phyloP scores from a whole-genome alignment of 2,888 invertebrate genomes.

The Cosmopolites sordidus region DNA sequence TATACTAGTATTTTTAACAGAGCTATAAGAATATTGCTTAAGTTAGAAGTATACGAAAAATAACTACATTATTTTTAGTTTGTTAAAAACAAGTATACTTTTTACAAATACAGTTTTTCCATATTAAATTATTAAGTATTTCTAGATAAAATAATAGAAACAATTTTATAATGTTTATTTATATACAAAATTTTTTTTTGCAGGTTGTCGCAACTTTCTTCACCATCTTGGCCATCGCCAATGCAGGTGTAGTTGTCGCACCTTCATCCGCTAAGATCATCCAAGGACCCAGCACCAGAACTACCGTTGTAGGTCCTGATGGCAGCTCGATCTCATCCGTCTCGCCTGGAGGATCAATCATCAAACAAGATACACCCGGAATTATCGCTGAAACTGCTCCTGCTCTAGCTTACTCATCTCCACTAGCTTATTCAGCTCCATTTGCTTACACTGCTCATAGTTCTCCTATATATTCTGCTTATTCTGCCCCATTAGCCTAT shows the following conservation, averaged over 20 bases:
- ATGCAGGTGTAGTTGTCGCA: slow-evolving; percentile 20
- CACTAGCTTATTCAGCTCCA: slow-evolving; percentile 14
- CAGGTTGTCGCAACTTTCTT: slow-evolving; percentile 32
- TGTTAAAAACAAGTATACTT: too few species aligned
- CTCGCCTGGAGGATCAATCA: slow-evolving; percentile 34
- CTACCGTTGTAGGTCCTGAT: slow-evolving; percentile 36
- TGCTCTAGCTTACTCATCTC: slow-evolving; percentile 26
- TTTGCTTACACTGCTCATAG: slow-evolving; percentile 17
- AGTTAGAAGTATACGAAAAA: too few species aligned
- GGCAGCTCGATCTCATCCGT: slow-evolving; percentile 37
- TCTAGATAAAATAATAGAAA: too few species aligned
- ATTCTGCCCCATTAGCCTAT: slow-evolving; percentile 19
- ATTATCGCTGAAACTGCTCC: slow-evolving; percentile 26
- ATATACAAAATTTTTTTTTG: too few species aligned
- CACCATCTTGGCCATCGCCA: slow-evolving; percentile 34
- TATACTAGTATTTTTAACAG: too few species aligned
- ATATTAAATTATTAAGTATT: too few species aligned
- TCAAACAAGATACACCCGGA: slow-evolving; percentile 30
- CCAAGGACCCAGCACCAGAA: slow-evolving; percentile 37
- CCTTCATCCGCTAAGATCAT: slow-evolving; percentile 30
- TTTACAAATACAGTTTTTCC: too few species aligned
- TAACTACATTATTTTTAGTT: too few species aligned
- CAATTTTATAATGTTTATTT: too few species aligned
- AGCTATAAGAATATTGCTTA: too few species aligned
- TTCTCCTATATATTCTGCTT: slow-evolving; percentile 18